Conservation (phyloP, 2,888 invertebrate species). For the Maniola hyperantus region DNA sequence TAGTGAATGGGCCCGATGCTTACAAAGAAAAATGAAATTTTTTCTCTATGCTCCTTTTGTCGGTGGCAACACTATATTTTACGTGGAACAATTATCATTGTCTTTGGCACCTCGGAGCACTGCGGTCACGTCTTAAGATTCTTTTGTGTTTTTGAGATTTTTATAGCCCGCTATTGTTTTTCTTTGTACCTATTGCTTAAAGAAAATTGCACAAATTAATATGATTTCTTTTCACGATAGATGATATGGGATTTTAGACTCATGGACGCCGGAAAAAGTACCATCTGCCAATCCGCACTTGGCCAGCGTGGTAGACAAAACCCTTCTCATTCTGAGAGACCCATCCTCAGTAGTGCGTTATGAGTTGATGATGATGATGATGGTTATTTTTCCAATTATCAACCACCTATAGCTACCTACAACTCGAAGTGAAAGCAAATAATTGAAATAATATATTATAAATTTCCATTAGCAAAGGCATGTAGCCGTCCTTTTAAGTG, state of each 20-base stretch:
- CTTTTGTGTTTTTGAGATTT: conserved; percentile 53
- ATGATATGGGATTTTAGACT: no score
- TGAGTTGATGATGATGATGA: no score
- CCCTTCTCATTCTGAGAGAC: no score
- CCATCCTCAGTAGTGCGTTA: no score
- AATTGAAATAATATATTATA: background rate
- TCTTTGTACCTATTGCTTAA: conserved; percentile 16
- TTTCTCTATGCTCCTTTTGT: conserved; percentile 72
- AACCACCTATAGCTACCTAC: no score
- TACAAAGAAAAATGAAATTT: conserved; percentile 77
- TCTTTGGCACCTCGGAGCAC: conserved; percentile 76
- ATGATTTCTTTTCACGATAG: background rate
- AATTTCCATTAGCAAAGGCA: conserved; percentile 5
- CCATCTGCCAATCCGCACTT: background rate
- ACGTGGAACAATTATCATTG: conserved; percentile 82
- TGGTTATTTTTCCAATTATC: no score
- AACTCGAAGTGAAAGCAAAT: conserved; percentile 3
- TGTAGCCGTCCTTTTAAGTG: background rate
- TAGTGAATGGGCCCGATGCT: conserved; percentile 72
- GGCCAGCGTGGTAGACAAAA: no score
- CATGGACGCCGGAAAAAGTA: no score
- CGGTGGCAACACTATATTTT: conserved; percentile 81
- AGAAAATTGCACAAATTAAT: conserved; percentile 36
- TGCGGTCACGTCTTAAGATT: conserved; percentile 58
- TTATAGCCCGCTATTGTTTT: conserved; percentile 41